Conservation (phyloP, 2,113 vertebrate genomes). For the Tyrannus savana region DNA sequence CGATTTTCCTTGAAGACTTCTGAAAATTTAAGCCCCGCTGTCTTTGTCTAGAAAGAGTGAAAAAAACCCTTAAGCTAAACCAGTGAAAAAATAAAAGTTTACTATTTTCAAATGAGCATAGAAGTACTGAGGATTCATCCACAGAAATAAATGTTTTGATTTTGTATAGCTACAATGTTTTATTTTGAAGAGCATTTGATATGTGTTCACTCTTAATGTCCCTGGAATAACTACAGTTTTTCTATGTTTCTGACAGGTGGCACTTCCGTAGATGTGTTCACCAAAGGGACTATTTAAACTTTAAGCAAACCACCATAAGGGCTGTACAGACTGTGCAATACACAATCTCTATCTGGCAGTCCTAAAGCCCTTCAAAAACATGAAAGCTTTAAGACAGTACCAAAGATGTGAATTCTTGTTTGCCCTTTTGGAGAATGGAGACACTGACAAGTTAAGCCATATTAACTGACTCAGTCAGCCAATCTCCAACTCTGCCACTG, state of each 20-base stretch:
- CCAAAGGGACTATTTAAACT: background rate
- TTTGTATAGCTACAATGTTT: background rate
- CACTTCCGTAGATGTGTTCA: background rate
- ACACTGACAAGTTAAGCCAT: background rate
- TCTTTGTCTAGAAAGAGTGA: background rate
- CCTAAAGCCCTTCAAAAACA: background rate
- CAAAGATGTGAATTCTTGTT: background rate
- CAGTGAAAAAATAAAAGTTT: background rate
- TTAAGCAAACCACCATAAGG: background rate
- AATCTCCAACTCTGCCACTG: background rate
- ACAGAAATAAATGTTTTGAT: background rate
- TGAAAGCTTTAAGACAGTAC: background rate
- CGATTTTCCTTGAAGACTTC: background rate
- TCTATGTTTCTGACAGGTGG: background rate
- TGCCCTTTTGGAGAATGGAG: background rate
- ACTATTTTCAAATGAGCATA: background rate
- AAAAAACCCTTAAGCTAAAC: background rate
- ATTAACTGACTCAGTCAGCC: background rate
- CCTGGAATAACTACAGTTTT: background rate
- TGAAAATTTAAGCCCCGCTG: background rate
- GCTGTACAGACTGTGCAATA: background rate
- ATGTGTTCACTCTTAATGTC: background rate
- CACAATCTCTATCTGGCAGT: background rate
- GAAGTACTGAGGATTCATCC: background rate
- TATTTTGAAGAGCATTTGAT: background rate